Percentiles rank a stretch among this genome's conserved stretches.
Conservation (phyloP, 2,888 invertebrate species). For the Brassicogethes aeneus region DNA sequence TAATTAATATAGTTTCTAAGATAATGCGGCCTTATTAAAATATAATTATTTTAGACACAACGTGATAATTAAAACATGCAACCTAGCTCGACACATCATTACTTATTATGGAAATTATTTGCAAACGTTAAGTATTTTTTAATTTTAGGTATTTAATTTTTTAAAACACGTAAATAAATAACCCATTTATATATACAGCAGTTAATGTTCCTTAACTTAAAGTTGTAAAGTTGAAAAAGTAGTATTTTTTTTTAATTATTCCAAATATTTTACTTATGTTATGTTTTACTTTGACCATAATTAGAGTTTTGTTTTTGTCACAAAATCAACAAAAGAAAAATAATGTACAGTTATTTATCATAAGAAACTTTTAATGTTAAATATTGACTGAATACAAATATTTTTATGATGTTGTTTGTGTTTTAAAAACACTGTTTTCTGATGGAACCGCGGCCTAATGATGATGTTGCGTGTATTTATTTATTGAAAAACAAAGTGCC, state of each 20-base stretch:
- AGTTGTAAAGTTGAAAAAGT: constrained; percentile 1
- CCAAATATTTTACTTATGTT: too few relatives aligned
- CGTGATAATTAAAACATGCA: neutral
- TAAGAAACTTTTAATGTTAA: constrained; percentile 14
- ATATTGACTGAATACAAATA: constrained; percentile 19
- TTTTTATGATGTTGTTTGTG: neutral
- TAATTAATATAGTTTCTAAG: neutral
- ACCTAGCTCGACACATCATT: neutral
- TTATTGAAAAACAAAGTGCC: neutral
- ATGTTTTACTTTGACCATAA: too few relatives aligned
- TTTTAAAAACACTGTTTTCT: neutral
- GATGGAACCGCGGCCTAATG: too few relatives aligned
- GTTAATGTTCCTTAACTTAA: too few relatives aligned
- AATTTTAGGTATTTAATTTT: too few relatives aligned
- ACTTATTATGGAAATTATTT: neutral
- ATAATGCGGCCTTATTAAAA: neutral
- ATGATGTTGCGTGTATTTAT: neutral
- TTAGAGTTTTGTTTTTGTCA: too few relatives aligned
- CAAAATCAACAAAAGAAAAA: neutral
- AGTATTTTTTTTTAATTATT: too few relatives aligned
- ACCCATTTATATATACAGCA: too few relatives aligned
- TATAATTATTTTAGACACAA: neutral
- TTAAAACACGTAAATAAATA: too few relatives aligned
- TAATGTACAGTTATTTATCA: constrained; percentile 11
- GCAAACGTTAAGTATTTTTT: too few relatives aligned